A percentile compares a stretch with the other conserved stretches of the same genome.
Evolutionary conservation across 1,140 invertebrate genomes (phyloP).

Genomic region (Pachypsylla venusta): DNA sequence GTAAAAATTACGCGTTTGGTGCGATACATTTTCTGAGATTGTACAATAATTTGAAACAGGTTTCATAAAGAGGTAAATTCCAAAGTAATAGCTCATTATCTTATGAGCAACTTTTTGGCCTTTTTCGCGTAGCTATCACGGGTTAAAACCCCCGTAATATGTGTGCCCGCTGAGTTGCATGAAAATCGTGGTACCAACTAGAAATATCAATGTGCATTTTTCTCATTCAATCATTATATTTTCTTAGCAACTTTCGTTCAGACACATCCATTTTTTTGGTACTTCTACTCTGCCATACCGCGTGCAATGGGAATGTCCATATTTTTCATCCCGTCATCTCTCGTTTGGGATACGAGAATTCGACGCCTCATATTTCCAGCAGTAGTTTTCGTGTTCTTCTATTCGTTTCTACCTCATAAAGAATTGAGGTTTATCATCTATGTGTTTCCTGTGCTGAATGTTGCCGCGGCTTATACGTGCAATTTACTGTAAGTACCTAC

Average conservation of each 20-base stretch:
- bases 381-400: conserved; percentile 71
- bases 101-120: no score
- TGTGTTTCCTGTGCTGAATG: conserved; percentile 83
- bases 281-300: conserved; percentile 94
- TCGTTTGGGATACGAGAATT: conserved; percentile 53
- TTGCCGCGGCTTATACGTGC: conserved; percentile 72
- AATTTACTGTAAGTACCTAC: conserved; percentile 63
- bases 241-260: conserved; percentile 30
- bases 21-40: no score
- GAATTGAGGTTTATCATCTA: conserved; percentile 98
- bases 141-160: no score
- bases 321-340: conserved; percentile 65
- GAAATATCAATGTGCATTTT: conserved; percentile 9
- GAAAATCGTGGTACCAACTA: no score
- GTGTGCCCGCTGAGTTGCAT: no score
- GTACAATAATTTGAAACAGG: no score
- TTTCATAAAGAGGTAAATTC: no score
- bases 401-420: conserved; percentile 94
- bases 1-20: no score
- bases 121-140: no score
- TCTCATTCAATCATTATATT: conserved; percentile 29
- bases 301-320: conserved; percentile 68
- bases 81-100: no score
- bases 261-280: conserved; percentile 95
- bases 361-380: conserved; percentile 53